Evolutionary conservation across 2,888 invertebrate genomes (phyloP), one percentile per base, ranked within the genome.

Genomic region (Hirudinaria manillensis): DNA sequence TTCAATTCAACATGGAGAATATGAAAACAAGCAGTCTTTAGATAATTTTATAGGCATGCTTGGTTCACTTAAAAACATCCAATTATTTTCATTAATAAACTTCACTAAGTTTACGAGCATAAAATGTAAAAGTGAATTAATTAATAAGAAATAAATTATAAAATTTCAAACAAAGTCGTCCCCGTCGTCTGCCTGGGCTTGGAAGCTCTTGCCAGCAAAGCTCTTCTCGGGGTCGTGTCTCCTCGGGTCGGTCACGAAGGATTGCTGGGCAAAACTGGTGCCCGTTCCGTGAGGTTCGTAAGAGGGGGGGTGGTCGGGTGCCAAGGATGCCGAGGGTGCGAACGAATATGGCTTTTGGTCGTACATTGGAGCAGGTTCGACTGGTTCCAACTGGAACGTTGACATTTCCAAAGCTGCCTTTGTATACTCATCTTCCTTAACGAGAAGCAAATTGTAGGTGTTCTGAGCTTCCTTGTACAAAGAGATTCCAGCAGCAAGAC

Each of bases 381-480:
- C 36, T 24, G 70, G 75, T 19, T 77, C 75, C 24, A 77, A 27
- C 19, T 77, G 77, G 32, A 73, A 76, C 16, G 73, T 61, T 1
- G 77, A 74, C 78, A 79, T 77, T 65, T 79, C 78, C 65, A 80
- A 71, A 21, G 77, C 76, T 29, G 72, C 75, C 45, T 77, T 77
- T 24, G 74, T 77, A 76, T 77, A 79, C 45, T 77, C 77, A 24
- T 79, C 77, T 53, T 80, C 79, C 3, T 73, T 61, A 10, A 36
- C n/a, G 16, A 78, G 56, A n/a, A 80, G 73, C 72, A 77, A 72
- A 27, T 78, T 73, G 77, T 78, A 80, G 0, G 75, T 76, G 29
- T 70, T 74, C 74, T 74, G 67, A 29, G 77, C 79, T 68, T 80
- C 79, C 56, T 74, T 66, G 77, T 78, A 79, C 55, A 78, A 72